Conservation (phyloP, 2,113 vertebrate genomes). For the Petromus typicus region DNA sequence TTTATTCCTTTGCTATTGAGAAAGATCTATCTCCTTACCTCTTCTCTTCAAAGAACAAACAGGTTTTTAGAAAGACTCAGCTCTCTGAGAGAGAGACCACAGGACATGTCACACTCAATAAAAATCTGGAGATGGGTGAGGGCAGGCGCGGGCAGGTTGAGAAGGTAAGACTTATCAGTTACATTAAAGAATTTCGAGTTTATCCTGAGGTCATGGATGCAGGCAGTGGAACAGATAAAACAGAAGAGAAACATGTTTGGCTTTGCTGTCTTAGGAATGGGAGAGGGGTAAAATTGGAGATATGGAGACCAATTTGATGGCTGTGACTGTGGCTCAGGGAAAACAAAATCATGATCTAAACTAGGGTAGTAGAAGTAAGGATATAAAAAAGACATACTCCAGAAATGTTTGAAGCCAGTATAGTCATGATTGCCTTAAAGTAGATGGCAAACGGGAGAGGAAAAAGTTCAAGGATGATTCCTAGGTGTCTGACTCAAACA, state of each 20-base stretch:
- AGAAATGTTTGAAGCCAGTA: not conserved
- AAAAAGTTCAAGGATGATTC: not conserved
- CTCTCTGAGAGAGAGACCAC: not conserved
- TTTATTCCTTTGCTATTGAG: not conserved
- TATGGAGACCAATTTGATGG: not conserved
- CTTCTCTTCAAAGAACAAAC: not conserved
- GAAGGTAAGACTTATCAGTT: not conserved
- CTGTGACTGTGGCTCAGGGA: not conserved
- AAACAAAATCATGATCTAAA: not conserved
- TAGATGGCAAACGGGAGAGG: not conserved
- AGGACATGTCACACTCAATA: not conserved
- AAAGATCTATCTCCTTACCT: not conserved
- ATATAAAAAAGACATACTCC: not conserved
- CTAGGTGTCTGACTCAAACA: not conserved
- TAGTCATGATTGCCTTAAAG: not conserved
- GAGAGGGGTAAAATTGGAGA: not conserved
- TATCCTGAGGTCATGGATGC: not conserved
- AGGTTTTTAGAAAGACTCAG: not conserved
- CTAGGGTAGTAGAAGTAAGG: fast-evolving
- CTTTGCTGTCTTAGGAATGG: not conserved
- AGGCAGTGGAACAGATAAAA: not conserved
- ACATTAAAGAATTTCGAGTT: constrained; percentile 20
- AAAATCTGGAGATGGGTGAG: not conserved
- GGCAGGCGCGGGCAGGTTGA: not conserved
- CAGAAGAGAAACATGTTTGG: not conserved